Evolutionary conservation across 2,797 vertebrate species (phyloP).

Genomic region (Ammospiza maritima): DNA sequence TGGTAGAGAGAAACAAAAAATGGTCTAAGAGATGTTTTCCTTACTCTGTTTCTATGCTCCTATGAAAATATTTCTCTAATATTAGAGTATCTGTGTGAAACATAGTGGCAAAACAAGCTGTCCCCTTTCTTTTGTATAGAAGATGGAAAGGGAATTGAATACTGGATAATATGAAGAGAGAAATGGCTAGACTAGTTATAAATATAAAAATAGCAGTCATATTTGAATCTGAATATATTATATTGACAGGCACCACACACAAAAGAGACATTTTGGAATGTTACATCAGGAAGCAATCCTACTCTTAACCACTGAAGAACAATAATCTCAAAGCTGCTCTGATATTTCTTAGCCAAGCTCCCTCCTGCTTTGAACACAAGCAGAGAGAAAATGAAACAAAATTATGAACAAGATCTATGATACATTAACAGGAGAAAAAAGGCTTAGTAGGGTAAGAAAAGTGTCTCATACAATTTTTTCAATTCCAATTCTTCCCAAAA

Average conservation of each 20-base stretch:
- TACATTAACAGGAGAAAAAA: not conserved
- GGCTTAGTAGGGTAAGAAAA: not conserved
- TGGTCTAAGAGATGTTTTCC: not conserved
- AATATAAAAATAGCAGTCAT: not conserved
- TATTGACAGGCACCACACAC: not conserved
- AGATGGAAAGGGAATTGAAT: not conserved
- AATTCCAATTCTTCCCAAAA: not conserved
- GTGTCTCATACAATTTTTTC: not conserved
- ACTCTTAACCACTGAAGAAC: not conserved
- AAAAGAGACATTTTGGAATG: not conserved
- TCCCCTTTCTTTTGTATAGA: not conserved
- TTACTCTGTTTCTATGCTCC: not conserved
- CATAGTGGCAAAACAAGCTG: not conserved
- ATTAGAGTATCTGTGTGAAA: not conserved
- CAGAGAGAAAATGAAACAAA: slow-evolving; percentile 20
- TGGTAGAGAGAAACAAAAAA: not conserved
- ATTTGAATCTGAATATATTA: slow-evolving; percentile 16
- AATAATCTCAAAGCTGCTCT: slow-evolving; percentile 16
- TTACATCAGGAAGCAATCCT: slow-evolving; percentile 12
- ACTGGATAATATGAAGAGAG: not conserved
- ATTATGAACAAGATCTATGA: not conserved
- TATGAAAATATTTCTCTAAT: not conserved
- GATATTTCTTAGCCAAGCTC: not conserved
- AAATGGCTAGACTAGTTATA: not conserved
- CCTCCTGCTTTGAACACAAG: not conserved